Base-by-base conservation (phyloP, 2,888 invertebrate species). In the Onchidella celtica region DNA sequence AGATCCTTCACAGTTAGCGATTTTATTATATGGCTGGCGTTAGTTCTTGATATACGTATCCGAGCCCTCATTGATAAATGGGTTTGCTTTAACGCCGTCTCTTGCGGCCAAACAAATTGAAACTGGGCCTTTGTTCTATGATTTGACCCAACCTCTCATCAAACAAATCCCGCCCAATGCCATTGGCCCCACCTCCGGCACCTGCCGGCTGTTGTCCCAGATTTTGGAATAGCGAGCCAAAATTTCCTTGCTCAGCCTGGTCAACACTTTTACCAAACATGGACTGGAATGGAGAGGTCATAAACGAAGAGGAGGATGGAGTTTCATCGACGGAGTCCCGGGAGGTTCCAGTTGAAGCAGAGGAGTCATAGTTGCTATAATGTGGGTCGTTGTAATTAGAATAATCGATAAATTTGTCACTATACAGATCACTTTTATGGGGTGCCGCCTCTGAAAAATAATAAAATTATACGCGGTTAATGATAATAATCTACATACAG, bases 261-360 rank as follows among this genome's bases (percentile, higher is more conserved):
- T 74, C 85, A 59, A 83, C 75, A 74, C 73, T 83, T 47, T 84
- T 83, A 68, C 81, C 82, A 69, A 79, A 76, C 82, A 73, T 40
- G 47, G 61, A 61, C 65, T 70, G n/a, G 57, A 75, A 63, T 57
- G 84, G 69, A 17, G 78, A 75, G n/a, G 4, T 21, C 38, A 72
- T n/a, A 72, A 55, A 55, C 3, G 72, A n/a, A 36, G 72, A 27
- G 27, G 72, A 47, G n/a, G 40, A 27, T 21, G 32, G 36, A 36
- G 4, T 38, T 3, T 21, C 14, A n/a, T 14, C 3, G 21, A 3
- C 17, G 21, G 9, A 6, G 17, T 27, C 9, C 9, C 9, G 3
- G 17, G n/a, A 14, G 3, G 17, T n/a, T 36, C 36, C 24, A n/a
- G 68, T 36, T 11, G 34, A 68, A 36, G 14, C 3, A 6, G 65